Evolutionary conservation across 2,797 vertebrate genomes (phyloP).

Genomic region (Oryzias dopingdopingensis): DNA sequence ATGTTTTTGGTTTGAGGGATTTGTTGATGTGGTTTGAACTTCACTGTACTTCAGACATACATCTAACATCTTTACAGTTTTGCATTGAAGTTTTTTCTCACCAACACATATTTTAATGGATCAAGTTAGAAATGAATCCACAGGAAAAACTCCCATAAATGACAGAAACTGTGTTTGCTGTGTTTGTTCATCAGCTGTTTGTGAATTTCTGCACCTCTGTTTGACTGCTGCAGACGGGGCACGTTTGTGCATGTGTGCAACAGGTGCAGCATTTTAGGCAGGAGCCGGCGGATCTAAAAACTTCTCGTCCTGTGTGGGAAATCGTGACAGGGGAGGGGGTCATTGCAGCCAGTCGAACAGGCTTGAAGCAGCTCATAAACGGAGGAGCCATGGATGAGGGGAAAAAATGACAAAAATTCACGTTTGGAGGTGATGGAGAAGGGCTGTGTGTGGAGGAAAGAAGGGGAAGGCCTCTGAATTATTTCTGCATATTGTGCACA

Average conservation of each 20-base stretch:
- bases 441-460: conserved; percentile 16
- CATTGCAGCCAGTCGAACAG: conserved; percentile 43
- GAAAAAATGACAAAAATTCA: conserved; percentile 63
- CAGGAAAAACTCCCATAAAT: too few species aligned
- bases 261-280: conserved; percentile 70
- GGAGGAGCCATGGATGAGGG: conserved; percentile 30
- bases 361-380: conserved; percentile 66
- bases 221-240: conserved; percentile 17
- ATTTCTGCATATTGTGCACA: conserved; percentile 45
- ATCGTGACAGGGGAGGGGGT: conserved; percentile 72
- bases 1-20: too few species aligned
- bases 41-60: too few species aligned
- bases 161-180: too few species aligned
- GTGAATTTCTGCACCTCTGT: conserved; percentile 5
- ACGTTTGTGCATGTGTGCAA: conserved; percentile 53
- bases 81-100: too few species aligned
- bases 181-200: too few species aligned
- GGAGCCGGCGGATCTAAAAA: conserved; percentile 42
- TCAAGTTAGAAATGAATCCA: too few species aligned
- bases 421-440: conserved; percentile 68
- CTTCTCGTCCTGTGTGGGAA: conserved; percentile 47
- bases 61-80: too few species aligned
- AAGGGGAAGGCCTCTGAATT: conserved; percentile 21
- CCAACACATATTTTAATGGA: too few species aligned
- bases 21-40: too few species aligned